Base-by-base conservation (phyloP, 2,113 vertebrate genomes). In the Leptobrachium ailaonicum region DNA sequence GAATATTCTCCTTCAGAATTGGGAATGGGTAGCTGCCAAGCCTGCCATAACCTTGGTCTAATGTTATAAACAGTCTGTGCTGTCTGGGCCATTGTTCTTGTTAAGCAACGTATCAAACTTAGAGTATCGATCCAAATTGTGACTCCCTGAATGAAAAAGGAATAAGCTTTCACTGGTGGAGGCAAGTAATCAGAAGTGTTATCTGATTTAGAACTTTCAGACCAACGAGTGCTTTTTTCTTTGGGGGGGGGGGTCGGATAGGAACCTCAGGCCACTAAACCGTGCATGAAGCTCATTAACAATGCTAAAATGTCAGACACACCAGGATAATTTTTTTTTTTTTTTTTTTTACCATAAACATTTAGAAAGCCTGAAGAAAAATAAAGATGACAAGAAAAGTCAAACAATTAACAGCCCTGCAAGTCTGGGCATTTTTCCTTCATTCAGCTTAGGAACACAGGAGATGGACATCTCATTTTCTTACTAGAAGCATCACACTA, bases 141-240 rank as follows among this genome's bases (percentile, higher is more conserved):
- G 68, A 70, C 47, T 70, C 68, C 45, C 12, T 6, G 68, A 69
- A 13, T 69, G 2, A 62, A 32, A 50, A 66, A 53, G 32, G 56
- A 77, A 77, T 77, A 47, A 77, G 75, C 41, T 77, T 58, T 3
- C 44, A 13, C 41, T 10, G 14, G 40, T 41, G 9, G 66, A 3
- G 68, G n/a, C 75, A 68, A 64, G 20, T 76, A 42, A 43, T 66
- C 64, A 76, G 66, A 3, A 43, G 60, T 41, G 42, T 47, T 56
- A 41, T 40, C 44, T 4, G 64, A 67, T n/a, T 67, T 56, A 42
- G 7, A 63, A 63, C 14, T 63, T 63, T 41, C 20, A 66, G 4
- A 66, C 43, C 75, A 42, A 41, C 41, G 60, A 2, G 62, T 64
- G 62, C 62, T 50, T 50, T 32, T 32, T 32, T 32, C 1, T 32